A percentile compares a stretch with the other conserved stretches of the same genome.
Conservation (phyloP, 2,797 vertebrate species). For the Botia almorhae region DNA sequence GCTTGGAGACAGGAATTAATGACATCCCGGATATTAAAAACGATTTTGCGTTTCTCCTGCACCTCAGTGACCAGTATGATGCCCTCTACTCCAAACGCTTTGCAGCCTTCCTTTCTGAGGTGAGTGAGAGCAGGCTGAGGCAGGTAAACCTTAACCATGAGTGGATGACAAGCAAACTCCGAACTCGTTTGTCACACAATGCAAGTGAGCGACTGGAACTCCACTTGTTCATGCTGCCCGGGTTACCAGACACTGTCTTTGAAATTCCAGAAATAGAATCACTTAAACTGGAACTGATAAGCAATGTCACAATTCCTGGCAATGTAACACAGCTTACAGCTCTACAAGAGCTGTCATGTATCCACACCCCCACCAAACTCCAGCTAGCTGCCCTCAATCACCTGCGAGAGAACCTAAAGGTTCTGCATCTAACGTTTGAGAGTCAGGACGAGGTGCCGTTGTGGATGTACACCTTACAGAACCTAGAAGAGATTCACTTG, state of each 20-base stretch:
- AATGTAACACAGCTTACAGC: slow-evolving; percentile 78
- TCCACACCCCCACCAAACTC: slow-evolving; percentile 82
- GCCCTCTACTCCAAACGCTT: slow-evolving; percentile 89
- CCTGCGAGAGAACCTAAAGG: slow-evolving; percentile 82
- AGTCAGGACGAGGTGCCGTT: slow-evolving; percentile 81
- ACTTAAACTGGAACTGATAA: slow-evolving; percentile 85
- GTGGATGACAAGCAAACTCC: slow-evolving; percentile 85
- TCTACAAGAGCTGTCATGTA: slow-evolving; percentile 83
- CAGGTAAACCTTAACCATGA: slow-evolving; percentile 90
- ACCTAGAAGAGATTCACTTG: slow-evolving; percentile 86
- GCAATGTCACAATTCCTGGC: slow-evolving; percentile 80
- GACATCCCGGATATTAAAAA: slow-evolving; percentile 92
- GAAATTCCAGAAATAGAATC: slow-evolving; percentile 85
- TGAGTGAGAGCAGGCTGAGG: slow-evolving; percentile 86
- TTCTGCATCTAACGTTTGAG: slow-evolving; percentile 82
- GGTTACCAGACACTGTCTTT: slow-evolving; percentile 87
- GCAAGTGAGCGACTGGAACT: slow-evolving; percentile 79
- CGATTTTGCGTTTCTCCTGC: slow-evolving; percentile 91
- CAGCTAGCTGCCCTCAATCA: slow-evolving; percentile 81
- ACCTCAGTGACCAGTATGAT: slow-evolving; percentile 91
- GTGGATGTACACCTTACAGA: slow-evolving; percentile 84
- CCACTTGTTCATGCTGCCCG: slow-evolving; percentile 83
- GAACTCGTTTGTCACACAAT: slow-evolving; percentile 79
- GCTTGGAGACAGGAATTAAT: slow-evolving; percentile 86
- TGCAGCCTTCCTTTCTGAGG: slow-evolving; percentile 90